Evolutionary conservation across 2,797 vertebrate genomes (phyloP).

Genomic region (Xenopus petersii): DNA sequence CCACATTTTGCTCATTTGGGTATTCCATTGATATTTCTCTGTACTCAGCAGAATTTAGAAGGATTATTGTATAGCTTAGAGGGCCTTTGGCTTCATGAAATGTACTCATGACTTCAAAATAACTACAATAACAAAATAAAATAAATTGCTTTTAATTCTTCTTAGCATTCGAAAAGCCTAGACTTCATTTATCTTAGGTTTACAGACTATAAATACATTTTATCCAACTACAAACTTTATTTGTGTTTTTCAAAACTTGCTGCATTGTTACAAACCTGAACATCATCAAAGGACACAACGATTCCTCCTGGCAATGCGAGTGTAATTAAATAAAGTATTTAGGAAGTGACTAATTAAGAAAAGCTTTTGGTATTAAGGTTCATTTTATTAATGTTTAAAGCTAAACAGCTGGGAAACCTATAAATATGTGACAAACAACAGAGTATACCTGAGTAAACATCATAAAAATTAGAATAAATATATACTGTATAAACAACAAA

Average conservation of each 20-base stretch:
- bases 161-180: slow-evolving; percentile 9
- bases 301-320: slow-evolving; percentile 47
- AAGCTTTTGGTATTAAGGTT: slow-evolving; percentile 50
- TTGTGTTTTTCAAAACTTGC: slow-evolving; percentile 13
- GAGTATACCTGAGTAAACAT: neutral
- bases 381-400: slow-evolving; percentile 50
- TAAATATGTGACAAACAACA: neutral
- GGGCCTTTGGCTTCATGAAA: too few relatives aligned
- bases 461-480: slow-evolving; percentile 26
- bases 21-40: too few relatives aligned
- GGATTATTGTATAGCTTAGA: too few relatives aligned
- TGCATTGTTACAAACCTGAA: neutral
- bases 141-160: too few relatives aligned
- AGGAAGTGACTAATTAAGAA: slow-evolving; percentile 56
- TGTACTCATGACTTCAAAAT: too few relatives aligned
- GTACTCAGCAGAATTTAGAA: too few relatives aligned
- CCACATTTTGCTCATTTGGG: too few relatives aligned
- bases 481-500: neutral
- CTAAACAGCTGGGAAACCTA: slow-evolving; percentile 51
- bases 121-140: too few relatives aligned
- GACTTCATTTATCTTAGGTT: slow-evolving; percentile 14
- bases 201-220: slow-evolving; percentile 25
- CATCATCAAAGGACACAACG: slow-evolving; percentile 33
- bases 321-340: slow-evolving; percentile 52
- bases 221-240: neutral